Conservation (phyloP, 1,140 invertebrate species). For the Bombus soroeensis region DNA sequence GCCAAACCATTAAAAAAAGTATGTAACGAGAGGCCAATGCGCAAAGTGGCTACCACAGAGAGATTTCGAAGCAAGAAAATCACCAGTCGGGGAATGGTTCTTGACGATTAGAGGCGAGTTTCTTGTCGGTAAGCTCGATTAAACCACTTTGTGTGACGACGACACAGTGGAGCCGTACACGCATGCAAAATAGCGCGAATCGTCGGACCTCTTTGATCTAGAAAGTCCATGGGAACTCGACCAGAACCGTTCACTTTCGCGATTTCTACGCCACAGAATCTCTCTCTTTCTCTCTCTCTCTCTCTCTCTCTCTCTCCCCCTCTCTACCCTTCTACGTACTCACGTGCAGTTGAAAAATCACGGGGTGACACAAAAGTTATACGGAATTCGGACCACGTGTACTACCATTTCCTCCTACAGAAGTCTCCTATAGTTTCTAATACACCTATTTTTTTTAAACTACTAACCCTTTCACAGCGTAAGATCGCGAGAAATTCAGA, state of each 20-base stretch:
- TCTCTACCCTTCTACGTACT: neutral
- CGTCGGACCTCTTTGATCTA: constrained; percentile 34
- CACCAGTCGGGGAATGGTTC: neutral
- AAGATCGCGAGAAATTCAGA: neutral
- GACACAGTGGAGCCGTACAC: neutral
- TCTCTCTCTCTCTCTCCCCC: neutral
- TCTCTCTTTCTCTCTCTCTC: neutral
- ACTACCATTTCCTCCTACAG: no score
- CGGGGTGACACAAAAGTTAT: neutral
- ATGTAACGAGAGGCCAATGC: neutral
- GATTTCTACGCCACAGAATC: constrained; percentile 23
- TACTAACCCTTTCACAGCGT: neutral
- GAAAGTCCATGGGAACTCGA: constrained; percentile 39
- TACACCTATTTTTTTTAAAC: neutral
- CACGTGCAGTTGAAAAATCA: neutral
- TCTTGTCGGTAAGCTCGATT: neutral
- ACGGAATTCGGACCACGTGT: neutral
- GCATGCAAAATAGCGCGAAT: constrained; percentile 40
- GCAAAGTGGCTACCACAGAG: neutral
- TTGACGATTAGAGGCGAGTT: neutral
- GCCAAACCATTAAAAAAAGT: neutral
- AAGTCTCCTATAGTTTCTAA: neutral
- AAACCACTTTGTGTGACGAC: neutral
- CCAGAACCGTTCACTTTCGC: constrained; percentile 43
- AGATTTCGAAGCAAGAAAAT: neutral